Conservation (phyloP, 2,113 vertebrate species). For the Corvus hawaiiensis region DNA sequence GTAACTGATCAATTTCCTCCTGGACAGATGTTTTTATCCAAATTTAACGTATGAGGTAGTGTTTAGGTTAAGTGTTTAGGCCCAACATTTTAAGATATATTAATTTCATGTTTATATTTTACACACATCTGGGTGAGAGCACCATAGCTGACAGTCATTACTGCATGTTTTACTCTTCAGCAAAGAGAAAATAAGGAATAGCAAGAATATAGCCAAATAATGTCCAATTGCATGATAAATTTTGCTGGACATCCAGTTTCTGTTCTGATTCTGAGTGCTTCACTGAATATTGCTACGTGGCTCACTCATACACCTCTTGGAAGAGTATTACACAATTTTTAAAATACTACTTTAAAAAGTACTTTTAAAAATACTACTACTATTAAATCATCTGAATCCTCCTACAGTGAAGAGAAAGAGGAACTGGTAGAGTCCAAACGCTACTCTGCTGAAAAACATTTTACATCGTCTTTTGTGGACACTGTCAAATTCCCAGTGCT, state of each 20-base stretch:
- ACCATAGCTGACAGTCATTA: neutral
- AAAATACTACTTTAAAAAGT: neutral
- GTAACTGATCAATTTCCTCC: neutral
- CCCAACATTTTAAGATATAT: neutral
- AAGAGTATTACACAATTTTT: neutral
- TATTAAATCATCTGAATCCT: neutral
- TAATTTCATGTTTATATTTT: neutral
- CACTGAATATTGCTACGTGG: neutral
- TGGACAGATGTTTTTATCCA: neutral
- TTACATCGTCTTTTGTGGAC: neutral
- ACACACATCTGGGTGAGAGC: neutral
- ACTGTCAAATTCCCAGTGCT: neutral
- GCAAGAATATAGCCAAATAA: neutral
- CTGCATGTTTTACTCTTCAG: neutral
- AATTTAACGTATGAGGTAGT: neutral
- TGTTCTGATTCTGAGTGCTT: neutral
- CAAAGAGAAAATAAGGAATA: neutral
- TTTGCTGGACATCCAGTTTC: neutral
- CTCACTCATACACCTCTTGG: neutral
- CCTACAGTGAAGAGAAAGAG: neutral
- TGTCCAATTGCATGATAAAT: neutral
- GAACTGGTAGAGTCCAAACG: neutral
- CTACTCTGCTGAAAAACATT: neutral
- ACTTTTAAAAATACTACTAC: neutral
- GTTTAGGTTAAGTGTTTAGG: neutral